Base-by-base conservation (phyloP, 1,140 invertebrate species). In the Pemphigus obesinymphae region DNA sequence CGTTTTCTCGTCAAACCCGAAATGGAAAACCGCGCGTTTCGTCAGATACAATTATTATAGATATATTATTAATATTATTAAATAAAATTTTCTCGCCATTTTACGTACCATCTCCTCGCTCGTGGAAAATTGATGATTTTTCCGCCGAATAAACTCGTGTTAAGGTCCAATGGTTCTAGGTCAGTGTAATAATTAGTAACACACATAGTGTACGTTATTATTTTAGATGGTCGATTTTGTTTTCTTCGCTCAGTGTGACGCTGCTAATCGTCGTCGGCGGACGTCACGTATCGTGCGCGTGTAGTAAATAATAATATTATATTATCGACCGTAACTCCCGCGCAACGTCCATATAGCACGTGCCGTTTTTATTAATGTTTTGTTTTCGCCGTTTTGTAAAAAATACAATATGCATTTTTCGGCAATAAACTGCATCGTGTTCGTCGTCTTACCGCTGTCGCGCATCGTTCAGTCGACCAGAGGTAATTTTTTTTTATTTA, bases 81-180 rank as follows among this genome's bases (percentile, higher is more conserved):
- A n/a, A n/a, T n/a, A n/a, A n/a, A n/a, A n/a, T 45, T 13, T 45
- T 13, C 43, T 5, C 43, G 43, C 43, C 10, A 45, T 6, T 45
- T 45, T 45, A n/a, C 43, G 10, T 45, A 45, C 43, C 43, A 13
- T 45, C 43, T 40, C 37, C 37, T 4, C 37, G 37, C 37, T n/a
- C 37, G 37, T 40, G 37, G n/a, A 40, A 40, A 5, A 40, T 10
- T 10, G 37, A n/a, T n/a, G n/a, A n/a, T 40, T 10, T 10, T 4
- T 40, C 37, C 37, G 37, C 10, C 37, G 37, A 10, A 5, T 10
- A 10, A 10, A 10, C 43, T 7, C 43, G 43, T 13, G 76, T 63
- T 63, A 63, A 61, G 76, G 76, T 80, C 76, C 76, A 80, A 80
- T 63, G 76, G 53, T 80, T 80, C n/a, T 61, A 61, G 50, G 76